Evolutionary conservation across 1,140 invertebrate species (phyloP).

Genomic region (Himalopsyche phryganea): DNA sequence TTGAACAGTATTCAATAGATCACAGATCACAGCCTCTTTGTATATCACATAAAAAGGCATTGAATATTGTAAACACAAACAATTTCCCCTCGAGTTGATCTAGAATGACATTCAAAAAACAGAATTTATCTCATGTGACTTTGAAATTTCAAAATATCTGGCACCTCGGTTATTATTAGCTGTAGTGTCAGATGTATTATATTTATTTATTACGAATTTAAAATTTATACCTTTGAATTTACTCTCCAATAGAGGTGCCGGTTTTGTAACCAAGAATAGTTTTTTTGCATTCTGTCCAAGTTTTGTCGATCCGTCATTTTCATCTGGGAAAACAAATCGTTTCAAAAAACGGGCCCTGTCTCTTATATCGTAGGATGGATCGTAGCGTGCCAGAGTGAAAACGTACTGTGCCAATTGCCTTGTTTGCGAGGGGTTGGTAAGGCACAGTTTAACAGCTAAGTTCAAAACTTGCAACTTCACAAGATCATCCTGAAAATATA

Average conservation of each 20-base stretch:
- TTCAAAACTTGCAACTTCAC: slow-evolving; percentile 97
- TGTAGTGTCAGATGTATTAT: too few species aligned
- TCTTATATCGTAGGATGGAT: slow-evolving; percentile 96
- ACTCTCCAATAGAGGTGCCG: slow-evolving; percentile 78
- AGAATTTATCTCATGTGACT: too few species aligned
- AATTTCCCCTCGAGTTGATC: too few species aligned
- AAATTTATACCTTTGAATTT: slow-evolving; percentile 55
- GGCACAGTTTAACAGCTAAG: slow-evolving; percentile 88
- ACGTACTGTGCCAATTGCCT: slow-evolving; percentile 89
- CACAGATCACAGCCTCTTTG: too few species aligned
- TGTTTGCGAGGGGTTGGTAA: slow-evolving; percentile 86
- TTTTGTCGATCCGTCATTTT: slow-evolving; percentile 46
- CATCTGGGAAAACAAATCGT: slow-evolving; percentile 70
- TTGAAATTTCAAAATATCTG: too few species aligned
- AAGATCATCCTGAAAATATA: slow-evolving; percentile 72
- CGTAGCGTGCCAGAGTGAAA: slow-evolving; percentile 94
- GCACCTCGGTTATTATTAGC: too few species aligned
- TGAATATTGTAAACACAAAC: too few species aligned
- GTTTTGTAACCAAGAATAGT: slow-evolving; percentile 90
- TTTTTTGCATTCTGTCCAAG: slow-evolving; percentile 71
- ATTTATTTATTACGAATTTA: too few species aligned
- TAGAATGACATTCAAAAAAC: too few species aligned
- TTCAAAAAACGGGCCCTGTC: slow-evolving; percentile 87
- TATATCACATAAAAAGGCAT: too few species aligned
- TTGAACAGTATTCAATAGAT: too few species aligned